A percentile compares a stretch with the other conserved stretches of the same genome.
These are phyloP conservation scores for Margaritifera margaritifera DNA, from an alignment of 2,888 invertebrate genomes.

Conservation along the genomic window DNA sequence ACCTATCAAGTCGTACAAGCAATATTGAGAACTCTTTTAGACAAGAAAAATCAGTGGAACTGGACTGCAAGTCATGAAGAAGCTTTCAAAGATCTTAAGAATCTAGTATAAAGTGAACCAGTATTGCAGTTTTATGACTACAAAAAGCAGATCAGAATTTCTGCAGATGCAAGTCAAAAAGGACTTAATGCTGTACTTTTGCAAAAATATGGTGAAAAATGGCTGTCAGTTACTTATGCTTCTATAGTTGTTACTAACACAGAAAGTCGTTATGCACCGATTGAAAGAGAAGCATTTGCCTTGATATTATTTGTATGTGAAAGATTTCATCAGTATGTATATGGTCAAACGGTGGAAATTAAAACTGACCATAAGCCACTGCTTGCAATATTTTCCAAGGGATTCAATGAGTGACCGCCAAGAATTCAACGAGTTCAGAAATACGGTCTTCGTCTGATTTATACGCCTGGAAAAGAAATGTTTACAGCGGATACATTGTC, in stretches of 20 bases:
- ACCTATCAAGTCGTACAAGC: conserved; percentile 14
- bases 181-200: neutral
- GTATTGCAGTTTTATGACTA: conserved; percentile 6
- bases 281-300: conserved; percentile 5
- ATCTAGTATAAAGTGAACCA: conserved; percentile 1
- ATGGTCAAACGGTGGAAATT: too few relatives aligned
- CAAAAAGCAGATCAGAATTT: neutral
- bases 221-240: conserved; percentile 4
- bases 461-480: too few relatives aligned
- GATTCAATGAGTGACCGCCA: too few relatives aligned
- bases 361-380: too few relatives aligned
- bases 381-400: too few relatives aligned
- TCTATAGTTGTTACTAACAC: neutral
- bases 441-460: too few relatives aligned
- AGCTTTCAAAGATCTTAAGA: conserved; percentile 3
- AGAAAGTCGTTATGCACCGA: conserved; percentile 6
- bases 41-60: conserved; percentile 8
- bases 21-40: conserved; percentile 6
- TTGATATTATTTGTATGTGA: conserved; percentile 10
- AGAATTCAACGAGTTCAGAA: too few relatives aligned
- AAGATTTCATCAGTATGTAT: neutral
- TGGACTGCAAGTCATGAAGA: conserved; percentile 7
- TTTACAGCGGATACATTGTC: too few relatives aligned
- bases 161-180: conserved; percentile 2
- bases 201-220: conserved; percentile 1